Evolutionary conservation across 1,140 invertebrate genomes (phyloP).

Genomic region (Whitmania pigra): DNA sequence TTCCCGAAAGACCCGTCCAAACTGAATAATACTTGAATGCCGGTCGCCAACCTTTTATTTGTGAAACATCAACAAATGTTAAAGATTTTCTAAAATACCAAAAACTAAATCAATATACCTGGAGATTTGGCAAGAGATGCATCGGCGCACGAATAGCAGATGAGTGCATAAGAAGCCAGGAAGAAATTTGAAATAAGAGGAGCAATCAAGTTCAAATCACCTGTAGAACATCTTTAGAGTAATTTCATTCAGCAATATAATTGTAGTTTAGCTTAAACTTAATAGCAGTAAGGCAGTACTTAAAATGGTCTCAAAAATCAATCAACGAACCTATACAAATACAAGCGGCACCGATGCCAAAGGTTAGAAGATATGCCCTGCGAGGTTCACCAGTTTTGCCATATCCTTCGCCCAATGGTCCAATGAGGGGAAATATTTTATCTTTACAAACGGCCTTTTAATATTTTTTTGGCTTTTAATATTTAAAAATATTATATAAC

Average conservation of each 20-base stretch:
- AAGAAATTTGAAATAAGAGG: slow-evolving; percentile 91
- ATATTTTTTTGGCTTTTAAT: background rate
- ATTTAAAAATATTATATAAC: no score
- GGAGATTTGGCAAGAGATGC: slow-evolving; percentile 59
- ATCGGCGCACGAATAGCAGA: slow-evolving; percentile 93
- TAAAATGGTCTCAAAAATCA: background rate
- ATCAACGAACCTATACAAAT: slow-evolving; percentile 63
- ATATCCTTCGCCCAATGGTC: slow-evolving; percentile 83
- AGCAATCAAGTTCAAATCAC: slow-evolving; percentile 75
- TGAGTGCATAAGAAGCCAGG: slow-evolving; percentile 81
- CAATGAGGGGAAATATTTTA: slow-evolving; percentile 80
- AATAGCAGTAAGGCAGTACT: no score
- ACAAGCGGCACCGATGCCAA: slow-evolving; percentile 72
- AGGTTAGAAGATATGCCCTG: slow-evolving; percentile 78
- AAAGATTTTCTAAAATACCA: background rate
- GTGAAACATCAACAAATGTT: background rate
- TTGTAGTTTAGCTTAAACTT: background rate
- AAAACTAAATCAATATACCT: slow-evolving; percentile 35
- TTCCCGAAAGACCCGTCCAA: slow-evolving; percentile 69
- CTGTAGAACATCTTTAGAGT: slow-evolving; percentile 28
- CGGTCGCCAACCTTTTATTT: slow-evolving; percentile 42
- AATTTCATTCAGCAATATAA: background rate
- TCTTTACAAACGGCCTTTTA: slow-evolving; percentile 84
- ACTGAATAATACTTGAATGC: slow-evolving; percentile 76
- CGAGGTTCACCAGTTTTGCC: slow-evolving; percentile 84